These are phyloP conservation scores for Ganaspis brasiliensis DNA, from an alignment of 2,888 invertebrate species.

Conservation along the genomic window DNA sequence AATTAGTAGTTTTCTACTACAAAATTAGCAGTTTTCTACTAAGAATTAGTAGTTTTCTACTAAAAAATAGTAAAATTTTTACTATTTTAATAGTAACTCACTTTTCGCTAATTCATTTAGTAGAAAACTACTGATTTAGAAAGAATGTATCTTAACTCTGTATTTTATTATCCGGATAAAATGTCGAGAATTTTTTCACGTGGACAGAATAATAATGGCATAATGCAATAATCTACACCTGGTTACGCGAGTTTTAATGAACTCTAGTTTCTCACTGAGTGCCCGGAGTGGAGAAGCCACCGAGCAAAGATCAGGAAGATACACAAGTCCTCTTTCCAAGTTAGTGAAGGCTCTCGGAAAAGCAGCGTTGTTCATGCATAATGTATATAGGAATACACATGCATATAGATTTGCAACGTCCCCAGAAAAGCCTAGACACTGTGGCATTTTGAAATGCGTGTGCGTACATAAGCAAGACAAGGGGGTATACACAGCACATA, in stretches of 20 bases:
- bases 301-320: constrained; percentile 26
- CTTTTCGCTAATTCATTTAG: too few relatives aligned
- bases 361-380: constrained; percentile 40
- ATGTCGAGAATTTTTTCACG: too few relatives aligned
- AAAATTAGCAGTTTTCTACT: too few relatives aligned
- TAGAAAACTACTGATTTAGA: too few relatives aligned
- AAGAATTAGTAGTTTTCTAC: too few relatives aligned
- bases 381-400: constrained; percentile 25
- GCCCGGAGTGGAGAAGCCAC: not conserved
- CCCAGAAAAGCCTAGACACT: constrained; percentile 32
- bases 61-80: too few relatives aligned
- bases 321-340: constrained; percentile 19
- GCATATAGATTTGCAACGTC: constrained; percentile 23
- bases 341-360: constrained; percentile 31
- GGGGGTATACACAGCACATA: not conserved
- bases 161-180: too few relatives aligned
- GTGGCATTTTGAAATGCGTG: constrained; percentile 15
- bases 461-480: not conserved
- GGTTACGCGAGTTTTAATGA: constrained; percentile 26
- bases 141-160: too few relatives aligned
- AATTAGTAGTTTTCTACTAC: too few relatives aligned
- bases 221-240: constrained; percentile 39
- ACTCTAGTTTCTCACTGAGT: constrained; percentile 25
- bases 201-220: too few relatives aligned
- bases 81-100: too few relatives aligned